Evolutionary conservation across 2,797 vertebrate species (phyloP).

Genomic region (Eutrigla gurnardus): DNA sequence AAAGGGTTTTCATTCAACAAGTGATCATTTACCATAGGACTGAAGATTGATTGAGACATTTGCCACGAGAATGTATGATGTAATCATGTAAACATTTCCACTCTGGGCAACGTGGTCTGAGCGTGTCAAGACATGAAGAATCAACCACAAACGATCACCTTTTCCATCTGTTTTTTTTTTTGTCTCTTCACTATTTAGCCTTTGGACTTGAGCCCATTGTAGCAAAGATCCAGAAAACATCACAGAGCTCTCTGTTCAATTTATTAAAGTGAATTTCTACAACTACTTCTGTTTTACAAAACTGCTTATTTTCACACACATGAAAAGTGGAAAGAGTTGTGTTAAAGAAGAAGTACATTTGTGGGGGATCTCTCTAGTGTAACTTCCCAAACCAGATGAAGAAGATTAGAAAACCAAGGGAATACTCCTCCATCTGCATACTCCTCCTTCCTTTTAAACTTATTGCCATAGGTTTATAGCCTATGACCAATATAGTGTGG

Average conservation of each 20-base stretch:
- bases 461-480: conserved; percentile 7
- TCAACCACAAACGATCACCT: conserved; percentile 35
- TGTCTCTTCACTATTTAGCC: conserved; percentile 38
- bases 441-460: conserved; percentile 20
- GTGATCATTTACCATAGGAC: conserved; percentile 8
- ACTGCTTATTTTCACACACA: conserved; percentile 14
- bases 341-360: not conserved
- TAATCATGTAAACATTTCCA: conserved; percentile 73
- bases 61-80: conserved; percentile 59
- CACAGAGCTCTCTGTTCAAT: conserved; percentile 15
- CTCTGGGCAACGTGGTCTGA: conserved; percentile 30
- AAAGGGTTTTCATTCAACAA: not conserved
- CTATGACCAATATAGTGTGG: not conserved
- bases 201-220: conserved; percentile 53
- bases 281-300: conserved; percentile 24
- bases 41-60: conserved; percentile 36
- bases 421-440: not conserved
- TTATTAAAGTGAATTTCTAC: conserved; percentile 34
- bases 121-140: conserved; percentile 72
- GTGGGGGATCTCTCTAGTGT: conserved; percentile 6
- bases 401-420: conserved; percentile 30
- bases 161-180: conserved; percentile 22
- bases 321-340: too few species aligned
- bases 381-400: conserved; percentile 31
- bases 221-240: conserved; percentile 36